Evolutionary conservation across 2,888 invertebrate species (phyloP), one percentile per base, ranked within the genome.

Genomic region (Carpatolechia fugitivella): DNA sequence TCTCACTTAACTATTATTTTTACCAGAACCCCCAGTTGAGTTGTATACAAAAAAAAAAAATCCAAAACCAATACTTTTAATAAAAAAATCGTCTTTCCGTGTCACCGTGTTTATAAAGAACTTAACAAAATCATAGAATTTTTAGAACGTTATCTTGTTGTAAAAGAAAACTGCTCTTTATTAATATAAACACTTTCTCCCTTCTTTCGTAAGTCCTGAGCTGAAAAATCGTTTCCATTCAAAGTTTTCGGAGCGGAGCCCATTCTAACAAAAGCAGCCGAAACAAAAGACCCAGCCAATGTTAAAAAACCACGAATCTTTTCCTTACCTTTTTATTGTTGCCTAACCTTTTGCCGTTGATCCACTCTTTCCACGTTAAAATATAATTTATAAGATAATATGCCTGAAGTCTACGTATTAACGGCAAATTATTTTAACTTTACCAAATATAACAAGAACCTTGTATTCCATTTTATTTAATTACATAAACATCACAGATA

Each of bases 331-430:
- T 72, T 81, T 82, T 79, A 80, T 82, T 83, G 78, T 82, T 70
- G 65, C 74, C 72, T 78, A 80, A 85, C 84, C 80, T 82, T 84
- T 82, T 80, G 61, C 76, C 75, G 75, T 69, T 78, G 75, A 81
- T 80, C 79, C 78, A 78, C 77, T 83, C 70, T 67, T 70, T 72
- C 6, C n/a, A n/a, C n/a, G n/a, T n/a, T n/a, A n/a, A n/a, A n/a
- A n/a, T n/a, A n/a, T n/a, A n/a, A n/a, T n/a, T n/a, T n/a, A n/a
- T n/a, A n/a, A n/a, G n/a, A n/a, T n/a, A n/a, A n/a, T n/a, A n/a
- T n/a, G n/a, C n/a, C n/a, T n/a, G n/a, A n/a, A n/a, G n/a, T n/a
- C n/a, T n/a, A n/a, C n/a, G n/a, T n/a, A n/a, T n/a, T n/a, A n/a
- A n/a, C n/a, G n/a, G n/a, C n/a, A n/a, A n/a, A n/a, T n/a, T n/a